Conservation (phyloP, 2,888 invertebrate species). For the Pyralis farinalis region DNA sequence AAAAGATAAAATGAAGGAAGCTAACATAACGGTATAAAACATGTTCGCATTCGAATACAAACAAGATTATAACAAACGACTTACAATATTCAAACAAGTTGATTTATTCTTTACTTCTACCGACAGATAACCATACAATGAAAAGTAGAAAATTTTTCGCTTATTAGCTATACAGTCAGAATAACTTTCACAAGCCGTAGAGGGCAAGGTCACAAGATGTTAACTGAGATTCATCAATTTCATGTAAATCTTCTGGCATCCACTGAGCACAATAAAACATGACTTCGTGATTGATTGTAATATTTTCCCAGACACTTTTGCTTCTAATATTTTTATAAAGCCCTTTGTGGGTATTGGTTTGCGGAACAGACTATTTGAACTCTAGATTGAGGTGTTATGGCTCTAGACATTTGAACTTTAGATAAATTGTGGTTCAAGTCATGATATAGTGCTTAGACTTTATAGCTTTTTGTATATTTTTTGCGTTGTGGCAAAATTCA, state of each 20-base stretch:
- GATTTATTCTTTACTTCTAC: constrained; percentile 12
- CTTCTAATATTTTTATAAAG: constrained; percentile 30
- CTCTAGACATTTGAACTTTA: not conserved
- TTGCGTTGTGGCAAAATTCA: no score
- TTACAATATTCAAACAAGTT: not conserved
- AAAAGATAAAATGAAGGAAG: not conserved
- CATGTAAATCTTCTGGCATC: constrained; percentile 67
- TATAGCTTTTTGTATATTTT: no score
- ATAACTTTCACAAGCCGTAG: constrained; percentile 39
- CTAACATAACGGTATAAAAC: not conserved
- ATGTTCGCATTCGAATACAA: not conserved
- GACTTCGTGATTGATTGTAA: constrained; percentile 63
- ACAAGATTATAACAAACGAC: not conserved
- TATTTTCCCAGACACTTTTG: constrained; percentile 50
- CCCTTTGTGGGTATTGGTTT: constrained; percentile 21
- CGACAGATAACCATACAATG: constrained; percentile 39
- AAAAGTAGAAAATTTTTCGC: constrained; percentile 55
- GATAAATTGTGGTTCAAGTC: not conserved
- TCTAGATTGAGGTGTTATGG: constrained; percentile 13
- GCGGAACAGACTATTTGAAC: constrained; percentile 17
- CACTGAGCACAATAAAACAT: constrained; percentile 59
- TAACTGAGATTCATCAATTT: constrained; percentile 65
- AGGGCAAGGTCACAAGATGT: constrained; percentile 61
- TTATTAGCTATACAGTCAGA: constrained; percentile 39
- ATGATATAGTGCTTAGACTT: not conserved